Conservation (phyloP, 2,888 invertebrate species). For the Carpatolechia fugitivella region DNA sequence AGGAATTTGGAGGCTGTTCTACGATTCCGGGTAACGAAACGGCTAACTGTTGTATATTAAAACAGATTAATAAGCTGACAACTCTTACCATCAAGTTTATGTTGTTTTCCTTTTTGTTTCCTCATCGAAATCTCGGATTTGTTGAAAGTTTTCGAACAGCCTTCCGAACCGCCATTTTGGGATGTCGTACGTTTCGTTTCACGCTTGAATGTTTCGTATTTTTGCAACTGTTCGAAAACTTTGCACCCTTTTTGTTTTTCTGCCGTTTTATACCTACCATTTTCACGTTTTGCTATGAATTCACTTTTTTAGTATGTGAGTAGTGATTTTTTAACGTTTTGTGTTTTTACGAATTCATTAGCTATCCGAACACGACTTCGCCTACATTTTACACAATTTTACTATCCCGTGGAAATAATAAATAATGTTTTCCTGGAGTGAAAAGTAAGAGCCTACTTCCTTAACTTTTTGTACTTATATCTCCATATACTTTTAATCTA, state of each 20-base stretch:
- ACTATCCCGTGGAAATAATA: no score
- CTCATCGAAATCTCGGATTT: slow-evolving; percentile 55
- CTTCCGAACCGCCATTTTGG: slow-evolving; percentile 78
- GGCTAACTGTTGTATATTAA: slow-evolving; percentile 44
- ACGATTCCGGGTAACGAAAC: slow-evolving; percentile 62
- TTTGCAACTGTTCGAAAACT: slow-evolving; percentile 81
- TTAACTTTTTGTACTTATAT: no score
- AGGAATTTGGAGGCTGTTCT: slow-evolving; percentile 80
- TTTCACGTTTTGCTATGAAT: background rate
- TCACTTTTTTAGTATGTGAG: background rate
- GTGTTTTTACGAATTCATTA: no score
- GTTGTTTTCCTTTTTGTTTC: slow-evolving; percentile 58
- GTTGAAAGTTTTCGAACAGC: slow-evolving; percentile 84
- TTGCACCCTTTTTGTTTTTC: slow-evolving; percentile 57
- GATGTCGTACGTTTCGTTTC: slow-evolving; percentile 42
- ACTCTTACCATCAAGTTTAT: slow-evolving; percentile 54
- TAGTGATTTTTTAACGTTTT: no score
- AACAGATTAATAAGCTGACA: slow-evolving; percentile 25
- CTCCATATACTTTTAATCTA: no score
- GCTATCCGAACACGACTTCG: no score
- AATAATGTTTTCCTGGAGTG: no score
- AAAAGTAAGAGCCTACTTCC: no score
- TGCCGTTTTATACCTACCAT: background rate
- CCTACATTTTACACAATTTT: no score
- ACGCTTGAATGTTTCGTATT: slow-evolving; percentile 56